Conservation (phyloP, 2,113 vertebrate genomes). For the Sceloporus undulatus region DNA sequence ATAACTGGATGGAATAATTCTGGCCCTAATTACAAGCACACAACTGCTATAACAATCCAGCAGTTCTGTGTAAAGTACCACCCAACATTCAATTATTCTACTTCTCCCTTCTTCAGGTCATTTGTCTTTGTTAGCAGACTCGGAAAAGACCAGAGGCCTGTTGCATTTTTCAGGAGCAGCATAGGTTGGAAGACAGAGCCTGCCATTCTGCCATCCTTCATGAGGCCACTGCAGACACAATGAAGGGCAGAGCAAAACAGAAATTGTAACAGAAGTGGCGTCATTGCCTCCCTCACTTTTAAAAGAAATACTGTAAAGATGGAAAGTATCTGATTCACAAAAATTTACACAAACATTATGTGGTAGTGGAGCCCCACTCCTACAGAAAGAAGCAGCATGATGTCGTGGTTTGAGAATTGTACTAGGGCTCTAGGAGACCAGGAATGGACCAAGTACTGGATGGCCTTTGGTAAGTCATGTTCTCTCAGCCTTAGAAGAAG, state of each 20-base stretch:
- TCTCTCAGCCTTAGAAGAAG: no score
- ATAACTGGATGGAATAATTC: neutral
- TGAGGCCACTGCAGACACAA: neutral
- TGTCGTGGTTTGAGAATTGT: no score
- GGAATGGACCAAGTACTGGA: no score
- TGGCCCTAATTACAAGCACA: neutral
- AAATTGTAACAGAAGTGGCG: neutral
- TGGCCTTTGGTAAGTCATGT: no score
- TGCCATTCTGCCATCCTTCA: slow-evolving; percentile 39
- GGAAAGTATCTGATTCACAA: neutral
- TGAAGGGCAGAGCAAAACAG: neutral
- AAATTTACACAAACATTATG: neutral
- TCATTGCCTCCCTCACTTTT: neutral
- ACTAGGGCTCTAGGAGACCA: no score
- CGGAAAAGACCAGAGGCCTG: slow-evolving; percentile 11
- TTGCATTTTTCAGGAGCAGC: slow-evolving; percentile 49
- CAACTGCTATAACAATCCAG: neutral
- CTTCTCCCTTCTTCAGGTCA: slow-evolving; percentile 11
- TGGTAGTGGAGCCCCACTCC: neutral
- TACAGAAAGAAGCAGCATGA: neutral
- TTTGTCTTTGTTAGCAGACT: slow-evolving; percentile 32
- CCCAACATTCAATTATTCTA: slow-evolving; percentile 49
- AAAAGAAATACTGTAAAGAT: neutral
- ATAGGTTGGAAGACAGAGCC: slow-evolving; percentile 22
- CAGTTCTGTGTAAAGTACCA: neutral